These are phyloP conservation scores for Cyanoderma ruficeps DNA, from an alignment of 2,113 vertebrate genomes.

Conservation along the genomic window DNA sequence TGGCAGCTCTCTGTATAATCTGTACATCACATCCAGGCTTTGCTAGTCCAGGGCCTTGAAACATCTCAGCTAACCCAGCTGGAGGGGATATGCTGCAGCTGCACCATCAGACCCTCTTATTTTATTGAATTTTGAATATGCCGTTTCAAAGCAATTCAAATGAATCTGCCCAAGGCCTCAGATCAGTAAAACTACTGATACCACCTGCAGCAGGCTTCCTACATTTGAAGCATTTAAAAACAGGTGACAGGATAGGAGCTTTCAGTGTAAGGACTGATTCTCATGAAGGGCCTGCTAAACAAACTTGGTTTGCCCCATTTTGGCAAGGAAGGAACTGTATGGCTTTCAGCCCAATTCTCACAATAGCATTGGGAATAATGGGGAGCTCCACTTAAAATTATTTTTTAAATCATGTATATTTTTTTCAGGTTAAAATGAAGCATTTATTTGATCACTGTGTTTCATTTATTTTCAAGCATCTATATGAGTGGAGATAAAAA, in stretches of 20 bases:
- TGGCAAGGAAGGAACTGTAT: background rate
- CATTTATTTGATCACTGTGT: background rate
- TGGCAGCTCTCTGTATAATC: conserved; percentile 68
- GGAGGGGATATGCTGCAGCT: conserved; percentile 75
- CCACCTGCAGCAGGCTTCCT: conserved; percentile 71
- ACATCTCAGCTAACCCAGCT: conserved; percentile 74
- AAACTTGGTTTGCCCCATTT: conserved; percentile 54
- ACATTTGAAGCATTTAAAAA: conserved; percentile 74
- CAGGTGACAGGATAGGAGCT: conserved; percentile 76
- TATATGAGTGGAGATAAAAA: background rate
- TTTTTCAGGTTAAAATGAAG: background rate
- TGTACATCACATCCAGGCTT: conserved; percentile 62
- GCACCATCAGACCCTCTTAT: conserved; percentile 76
- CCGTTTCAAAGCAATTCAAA: conserved; percentile 78
- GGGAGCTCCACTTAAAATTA: background rate
- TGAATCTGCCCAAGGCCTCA: conserved; percentile 75
- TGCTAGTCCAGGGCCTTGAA: conserved; percentile 72
- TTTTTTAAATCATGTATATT: background rate
- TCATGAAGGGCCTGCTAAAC: conserved; percentile 56
- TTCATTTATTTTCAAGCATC: background rate
- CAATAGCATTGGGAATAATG: background rate
- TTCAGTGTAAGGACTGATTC: conserved; percentile 52
- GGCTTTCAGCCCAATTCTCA: background rate
- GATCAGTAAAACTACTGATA: conserved; percentile 72
- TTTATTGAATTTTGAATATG: conserved; percentile 81